Conservation (phyloP, 2,113 vertebrate species). For the Trachemys scripta region DNA sequence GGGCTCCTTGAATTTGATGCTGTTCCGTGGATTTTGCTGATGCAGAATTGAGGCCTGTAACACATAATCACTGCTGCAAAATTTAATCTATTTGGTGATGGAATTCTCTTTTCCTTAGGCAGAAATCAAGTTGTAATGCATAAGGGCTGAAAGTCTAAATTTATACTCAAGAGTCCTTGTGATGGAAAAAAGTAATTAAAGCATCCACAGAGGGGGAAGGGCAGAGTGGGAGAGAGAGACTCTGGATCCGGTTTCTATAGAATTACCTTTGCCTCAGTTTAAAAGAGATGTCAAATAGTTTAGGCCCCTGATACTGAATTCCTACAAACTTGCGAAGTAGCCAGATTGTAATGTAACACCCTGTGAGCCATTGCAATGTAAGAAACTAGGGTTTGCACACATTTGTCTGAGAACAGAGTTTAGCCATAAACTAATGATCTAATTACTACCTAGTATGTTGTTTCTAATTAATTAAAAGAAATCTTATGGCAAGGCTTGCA, state of each 20-base stretch:
- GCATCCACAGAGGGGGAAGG: not conserved
- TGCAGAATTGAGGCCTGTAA: slow-evolving; percentile 26
- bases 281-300: not conserved
- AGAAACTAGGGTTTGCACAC: slow-evolving; percentile 58
- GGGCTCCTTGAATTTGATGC: slow-evolving; percentile 30
- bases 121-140: not conserved
- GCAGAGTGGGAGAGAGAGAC: not conserved
- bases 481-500: not conserved
- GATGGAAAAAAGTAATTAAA: slow-evolving; percentile 12
- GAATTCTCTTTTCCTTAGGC: not conserved
- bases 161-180: slow-evolving; percentile 1
- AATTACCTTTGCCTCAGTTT: slow-evolving; percentile 17
- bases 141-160: slow-evolving; percentile 6
- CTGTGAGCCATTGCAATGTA: slow-evolving; percentile 24
- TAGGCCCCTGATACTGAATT: slow-evolving; percentile 25
- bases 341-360: not conserved
- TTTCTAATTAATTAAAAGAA: slow-evolving; percentile 26
- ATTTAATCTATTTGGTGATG: not conserved
- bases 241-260: slow-evolving; percentile 18
- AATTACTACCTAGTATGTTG: slow-evolving; percentile 27
- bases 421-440: not conserved
- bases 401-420: slow-evolving; percentile 46
- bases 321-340: not conserved
- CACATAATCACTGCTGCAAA: slow-evolving; percentile 2
- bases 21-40: slow-evolving; percentile 17